Evolutionary conservation across 2,113 vertebrate species (phyloP).

Genomic region (Chaetops frenatus): DNA sequence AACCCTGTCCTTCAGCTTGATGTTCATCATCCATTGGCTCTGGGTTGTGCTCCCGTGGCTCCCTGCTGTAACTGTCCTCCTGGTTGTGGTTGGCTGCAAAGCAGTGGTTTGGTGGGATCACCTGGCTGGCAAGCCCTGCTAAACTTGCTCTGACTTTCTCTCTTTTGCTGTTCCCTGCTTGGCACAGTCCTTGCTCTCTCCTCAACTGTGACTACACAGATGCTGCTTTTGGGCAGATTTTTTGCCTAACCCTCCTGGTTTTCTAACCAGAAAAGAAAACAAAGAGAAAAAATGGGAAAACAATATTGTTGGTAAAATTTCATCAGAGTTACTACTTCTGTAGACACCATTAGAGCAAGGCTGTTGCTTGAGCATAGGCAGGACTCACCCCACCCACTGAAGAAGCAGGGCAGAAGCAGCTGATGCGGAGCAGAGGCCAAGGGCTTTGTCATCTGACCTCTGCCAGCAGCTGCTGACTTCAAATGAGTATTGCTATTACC

Average conservation of each 20-base stretch:
- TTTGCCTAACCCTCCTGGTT: neutral
- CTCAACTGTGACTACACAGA: neutral
- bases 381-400: neutral
- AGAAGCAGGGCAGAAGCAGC: neutral
- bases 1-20: neutral
- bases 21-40: neutral
- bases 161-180: neutral
- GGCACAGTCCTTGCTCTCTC: neutral
- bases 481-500: neutral
- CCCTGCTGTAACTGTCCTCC: neutral
- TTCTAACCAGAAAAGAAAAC: neutral
- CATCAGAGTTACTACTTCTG: neutral
- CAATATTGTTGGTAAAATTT: neutral
- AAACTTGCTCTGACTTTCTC: neutral
- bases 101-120: neutral
- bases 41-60: neutral
- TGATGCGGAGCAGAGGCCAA: neutral
- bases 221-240: neutral
- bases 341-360: neutral
- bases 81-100: neutral
- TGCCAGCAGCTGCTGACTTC: neutral
- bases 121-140: neutral
- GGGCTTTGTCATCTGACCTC: neutral
- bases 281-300: accelerated
- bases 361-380: neutral